Base-by-base conservation (phyloP, 2,113 vertebrate genomes). In the Eulemur macaco region DNA sequence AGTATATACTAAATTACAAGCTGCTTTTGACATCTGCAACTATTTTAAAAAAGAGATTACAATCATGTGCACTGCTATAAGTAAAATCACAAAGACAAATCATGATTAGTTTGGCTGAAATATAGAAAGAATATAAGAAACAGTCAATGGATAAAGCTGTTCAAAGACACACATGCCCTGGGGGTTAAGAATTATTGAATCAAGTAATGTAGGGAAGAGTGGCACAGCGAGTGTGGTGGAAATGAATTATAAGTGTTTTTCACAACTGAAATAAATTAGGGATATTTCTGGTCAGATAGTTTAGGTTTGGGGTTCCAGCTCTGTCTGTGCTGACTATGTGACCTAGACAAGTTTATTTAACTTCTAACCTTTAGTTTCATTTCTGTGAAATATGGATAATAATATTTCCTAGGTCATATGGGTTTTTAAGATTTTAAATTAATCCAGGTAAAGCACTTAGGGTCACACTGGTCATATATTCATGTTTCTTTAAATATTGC, bases 211-310 rank as follows among this genome's bases (percentile, higher is more conserved):
- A 3, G 17, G 71, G 29, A 12, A 54, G 37, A 82, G 4, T 20
- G 18, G 18, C 17, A 42, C 13, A 7, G 1, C 2, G 0, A n/a
- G 3, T 45, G 5, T 34, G 77, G 14, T 25, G 14, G 29, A 29
- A 13, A n/a, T 66, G 47, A 18, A 6, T 86, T 18, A 47, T 5
- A 34, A 9, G n/a, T 68, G 39, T 56, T 37, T 31, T 25, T n/a
- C 58, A 71, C 17, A 37, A 58, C 23, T 54, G 39, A 80, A 18
- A 60, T 25, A 23, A 50, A 50, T 39, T 31, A 37, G 13, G 37
- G 11, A 13, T 56, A 31, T 23, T 66, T 80, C 3, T 27, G 18
- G 20, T 87, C 4, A 4, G 17, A 39, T 0, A 12, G 2, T 18
- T 42, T 50, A 74, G 23, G 12, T 29, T 68, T 29, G 39, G 13